phyloP scores from a whole-genome alignment of 2,797 vertebrate genomes.

The Spinibarbus caldwelli region DNA sequence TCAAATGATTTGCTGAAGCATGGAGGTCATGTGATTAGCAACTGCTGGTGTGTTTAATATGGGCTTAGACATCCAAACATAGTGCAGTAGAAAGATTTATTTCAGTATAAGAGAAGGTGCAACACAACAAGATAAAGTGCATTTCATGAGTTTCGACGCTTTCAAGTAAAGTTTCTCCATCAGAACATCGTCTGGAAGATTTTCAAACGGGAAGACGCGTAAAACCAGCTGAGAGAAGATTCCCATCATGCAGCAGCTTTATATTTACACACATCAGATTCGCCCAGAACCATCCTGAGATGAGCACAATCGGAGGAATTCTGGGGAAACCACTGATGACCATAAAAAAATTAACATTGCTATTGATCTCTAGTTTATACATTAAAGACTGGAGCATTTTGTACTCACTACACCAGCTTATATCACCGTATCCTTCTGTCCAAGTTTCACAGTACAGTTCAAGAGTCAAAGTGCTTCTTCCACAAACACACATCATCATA shows the following conservation, averaged over 20 bases:
- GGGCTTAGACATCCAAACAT: conserved; percentile 42
- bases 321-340: background rate
- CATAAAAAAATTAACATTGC: background rate
- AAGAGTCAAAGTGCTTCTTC: background rate
- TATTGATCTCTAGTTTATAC: background rate
- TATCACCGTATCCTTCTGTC: background rate
- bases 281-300: background rate
- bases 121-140: conserved; percentile 75
- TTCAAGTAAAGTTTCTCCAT: conserved; percentile 52
- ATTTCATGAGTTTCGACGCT: conserved; percentile 52
- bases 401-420: background rate
- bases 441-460: background rate
- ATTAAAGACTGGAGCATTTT: background rate
- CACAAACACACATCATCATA: background rate
- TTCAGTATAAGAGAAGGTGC: conserved; percentile 62
- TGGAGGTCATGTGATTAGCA: conserved; percentile 10
- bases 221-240: conserved; percentile 41
- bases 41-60: conserved; percentile 28
- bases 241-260: conserved; percentile 15
- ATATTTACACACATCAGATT: conserved; percentile 23
- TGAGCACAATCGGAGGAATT: background rate
- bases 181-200: conserved; percentile 23
- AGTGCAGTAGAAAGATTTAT: conserved; percentile 72
- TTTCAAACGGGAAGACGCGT: conserved; percentile 64
- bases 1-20: background rate